phyloP scores from a whole-genome alignment of 2,888 invertebrate species.

The Callosobruchus maculatus region DNA sequence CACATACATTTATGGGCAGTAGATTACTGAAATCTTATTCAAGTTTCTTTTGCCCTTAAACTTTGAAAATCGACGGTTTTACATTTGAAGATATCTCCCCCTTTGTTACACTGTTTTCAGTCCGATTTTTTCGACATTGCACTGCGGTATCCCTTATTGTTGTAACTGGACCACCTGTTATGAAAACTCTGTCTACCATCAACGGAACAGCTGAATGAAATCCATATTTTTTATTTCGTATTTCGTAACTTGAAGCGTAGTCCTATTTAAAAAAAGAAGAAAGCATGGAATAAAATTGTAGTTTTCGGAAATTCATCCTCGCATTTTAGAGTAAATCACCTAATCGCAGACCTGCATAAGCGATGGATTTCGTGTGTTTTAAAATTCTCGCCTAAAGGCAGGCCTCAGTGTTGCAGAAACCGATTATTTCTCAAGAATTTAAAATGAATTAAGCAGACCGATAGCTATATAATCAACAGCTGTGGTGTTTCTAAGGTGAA shows the following conservation, averaged over 20 bases:
- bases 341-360: slow-evolving; percentile 31
- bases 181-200: too few species aligned
- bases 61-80: too few species aligned
- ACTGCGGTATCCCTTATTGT: too few species aligned
- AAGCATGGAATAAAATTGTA: neutral
- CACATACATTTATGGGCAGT: too few species aligned
- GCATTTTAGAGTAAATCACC: slow-evolving; percentile 27
- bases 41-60: too few species aligned
- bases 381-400: neutral
- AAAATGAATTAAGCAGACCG: neutral
- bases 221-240: neutral
- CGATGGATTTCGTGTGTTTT: slow-evolving; percentile 29
- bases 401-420: neutral
- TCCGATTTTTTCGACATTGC: too few species aligned
- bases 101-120: too few species aligned
- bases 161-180: too few species aligned
- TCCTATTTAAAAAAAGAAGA: neutral
- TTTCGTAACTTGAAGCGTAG: neutral
- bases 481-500: neutral
- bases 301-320: neutral
- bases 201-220: neutral
- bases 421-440: neutral
- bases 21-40: too few species aligned
- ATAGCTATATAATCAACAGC: neutral
- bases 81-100: too few species aligned